These are phyloP conservation scores for Delphinus delphis DNA, from an alignment of 2,113 vertebrate genomes.

Conservation along the genomic window DNA sequence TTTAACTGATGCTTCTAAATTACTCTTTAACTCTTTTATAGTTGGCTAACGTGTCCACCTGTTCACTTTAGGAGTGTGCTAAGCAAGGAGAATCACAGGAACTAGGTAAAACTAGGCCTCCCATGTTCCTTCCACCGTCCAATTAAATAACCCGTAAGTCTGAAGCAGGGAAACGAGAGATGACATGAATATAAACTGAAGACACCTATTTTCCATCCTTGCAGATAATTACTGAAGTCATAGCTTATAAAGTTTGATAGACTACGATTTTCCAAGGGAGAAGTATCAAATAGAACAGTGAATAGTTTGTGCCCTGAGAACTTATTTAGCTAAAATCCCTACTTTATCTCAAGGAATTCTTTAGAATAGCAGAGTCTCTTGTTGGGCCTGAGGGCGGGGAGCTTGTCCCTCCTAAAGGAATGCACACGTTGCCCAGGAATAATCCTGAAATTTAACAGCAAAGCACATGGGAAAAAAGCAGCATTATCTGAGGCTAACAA, in stretches of 20 bases:
- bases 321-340: neutral
- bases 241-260: neutral
- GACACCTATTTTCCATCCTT: neutral
- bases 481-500: neutral
- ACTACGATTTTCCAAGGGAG: conserved; percentile 1
- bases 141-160: neutral
- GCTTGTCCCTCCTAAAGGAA: neutral
- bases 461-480: neutral
- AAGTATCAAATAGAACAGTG: neutral
- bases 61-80: neutral
- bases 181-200: neutral
- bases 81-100: neutral
- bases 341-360: conserved; percentile 23
- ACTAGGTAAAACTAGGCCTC: neutral
- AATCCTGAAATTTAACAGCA: conserved; percentile 19
- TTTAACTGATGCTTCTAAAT: neutral
- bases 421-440: neutral
- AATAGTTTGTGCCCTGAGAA: neutral
- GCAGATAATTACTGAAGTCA: neutral
- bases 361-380: neutral
- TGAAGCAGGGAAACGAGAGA: neutral
- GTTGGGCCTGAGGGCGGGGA: no score
- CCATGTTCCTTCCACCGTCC: neutral
- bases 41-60: neutral
- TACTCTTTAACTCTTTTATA: neutral